Conservation (phyloP, 1,140 invertebrate species). For the Triops longicaudatus region DNA sequence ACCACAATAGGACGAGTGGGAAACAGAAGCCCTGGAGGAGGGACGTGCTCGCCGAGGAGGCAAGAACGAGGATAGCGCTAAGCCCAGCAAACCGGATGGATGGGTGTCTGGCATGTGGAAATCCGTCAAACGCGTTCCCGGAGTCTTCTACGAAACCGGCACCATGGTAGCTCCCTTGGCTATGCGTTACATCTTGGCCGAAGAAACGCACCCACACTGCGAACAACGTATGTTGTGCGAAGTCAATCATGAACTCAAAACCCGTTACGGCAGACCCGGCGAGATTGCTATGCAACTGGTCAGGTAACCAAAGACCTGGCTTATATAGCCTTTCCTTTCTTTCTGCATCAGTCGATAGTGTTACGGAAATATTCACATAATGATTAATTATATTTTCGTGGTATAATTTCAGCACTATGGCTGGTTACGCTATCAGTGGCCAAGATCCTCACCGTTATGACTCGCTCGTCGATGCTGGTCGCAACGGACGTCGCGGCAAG, state of each 20-base stretch:
- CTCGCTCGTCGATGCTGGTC: slow-evolving; percentile 68
- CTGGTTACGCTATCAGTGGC: slow-evolving; percentile 29
- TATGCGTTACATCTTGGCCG: slow-evolving; percentile 28
- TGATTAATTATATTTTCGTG: background rate
- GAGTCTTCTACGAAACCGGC: slow-evolving; percentile 28
- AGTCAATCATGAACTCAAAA: slow-evolving; percentile 25
- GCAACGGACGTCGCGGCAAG: slow-evolving; percentile 68
- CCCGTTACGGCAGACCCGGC: slow-evolving; percentile 27
- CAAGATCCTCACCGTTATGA: slow-evolving; percentile 41
- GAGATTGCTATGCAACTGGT: slow-evolving; percentile 30
- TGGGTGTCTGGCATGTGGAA: slow-evolving; percentile 22
- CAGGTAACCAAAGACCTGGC: slow-evolving; percentile 20
- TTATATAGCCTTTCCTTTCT: background rate
- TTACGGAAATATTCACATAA: no score
- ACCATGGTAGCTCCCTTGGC: slow-evolving; percentile 28
- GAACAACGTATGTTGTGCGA: slow-evolving; percentile 29
- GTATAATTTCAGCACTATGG: slow-evolving; percentile 21
- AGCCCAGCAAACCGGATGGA: background rate
- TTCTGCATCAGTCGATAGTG: background rate
- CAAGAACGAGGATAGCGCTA: background rate
- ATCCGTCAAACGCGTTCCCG: slow-evolving; percentile 23
- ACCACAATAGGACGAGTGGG: slow-evolving; percentile 15
- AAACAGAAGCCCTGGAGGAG: slow-evolving; percentile 8
- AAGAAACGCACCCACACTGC: slow-evolving; percentile 29
- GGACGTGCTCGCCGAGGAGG: background rate